Base-by-base conservation (phyloP, 2,113 vertebrate species). In the Martes martes region DNA sequence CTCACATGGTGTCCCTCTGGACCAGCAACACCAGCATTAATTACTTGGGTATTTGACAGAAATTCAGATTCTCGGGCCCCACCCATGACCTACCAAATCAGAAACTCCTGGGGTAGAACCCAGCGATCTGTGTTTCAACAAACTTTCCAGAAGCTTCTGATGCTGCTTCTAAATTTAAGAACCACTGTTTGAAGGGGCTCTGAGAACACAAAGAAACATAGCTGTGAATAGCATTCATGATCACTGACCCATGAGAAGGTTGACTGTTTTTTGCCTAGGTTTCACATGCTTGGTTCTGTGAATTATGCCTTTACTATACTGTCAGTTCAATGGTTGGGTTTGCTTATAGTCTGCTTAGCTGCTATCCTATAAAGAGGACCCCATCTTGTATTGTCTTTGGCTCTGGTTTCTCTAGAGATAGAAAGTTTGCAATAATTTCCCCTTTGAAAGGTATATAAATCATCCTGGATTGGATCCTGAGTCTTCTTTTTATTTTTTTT, bases 131-230 rank as follows among this genome's bases (percentile, higher is more conserved):
- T 65, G 7, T 74, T 93, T 91, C 57, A 79, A 74, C 55, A 91
- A 93, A 82, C 19, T 93, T 90, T 88, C 14, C 78, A 69, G 45
- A 91, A n/a, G 11, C 76, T 83, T 93, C 65, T 86, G 33, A 36
- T 36, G 47, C 52, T 71, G 39, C 92, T 97, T 96, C 87, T 87
- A 84, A 91, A 63, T 91, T 84, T 93, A 92, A 84, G 28, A 67
- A 45, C 55, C 36, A 50, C 26, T 80, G 36, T 31, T 92, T 36
- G 80, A 85, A 82, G 50, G 59, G 7, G 36, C 61, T 88, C 78
- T 83, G 23, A 73, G 52, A 76, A 78, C n/a, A n/a, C 63, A 74
- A 59, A 85, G 24, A 80, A 95, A 65, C n/a, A 95, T 52, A 85
- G 31, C 63, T 79, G 19, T 45, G 52, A 16, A 14, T 19, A 89